Conservation (phyloP, 53 echinoderm and acorn worm genomes). For the Apostichopus leukothele region DNA sequence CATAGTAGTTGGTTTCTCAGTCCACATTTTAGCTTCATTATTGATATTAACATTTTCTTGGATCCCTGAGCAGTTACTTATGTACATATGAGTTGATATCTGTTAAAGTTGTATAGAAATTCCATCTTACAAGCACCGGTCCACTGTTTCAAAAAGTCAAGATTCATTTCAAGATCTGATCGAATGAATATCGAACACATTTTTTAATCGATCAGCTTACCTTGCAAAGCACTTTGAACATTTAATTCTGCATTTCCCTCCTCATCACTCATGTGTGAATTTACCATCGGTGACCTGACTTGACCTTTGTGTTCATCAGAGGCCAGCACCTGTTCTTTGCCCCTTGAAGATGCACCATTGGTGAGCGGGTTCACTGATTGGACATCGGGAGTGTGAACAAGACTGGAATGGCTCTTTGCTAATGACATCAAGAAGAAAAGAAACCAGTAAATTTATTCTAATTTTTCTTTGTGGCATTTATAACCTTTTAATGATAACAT, state of each 20-base stretch:
- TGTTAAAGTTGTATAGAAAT: no score
- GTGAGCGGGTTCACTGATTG: slow-evolving; percentile 22
- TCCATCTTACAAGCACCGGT: no score
- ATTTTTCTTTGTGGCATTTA: no score
- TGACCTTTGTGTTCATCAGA: background rate
- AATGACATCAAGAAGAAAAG: background rate
- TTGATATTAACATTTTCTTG: no score
- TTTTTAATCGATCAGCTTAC: background rate
- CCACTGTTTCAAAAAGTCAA: no score
- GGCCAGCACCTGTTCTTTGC: background rate
- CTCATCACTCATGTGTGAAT: background rate
- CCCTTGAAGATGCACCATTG: background rate
- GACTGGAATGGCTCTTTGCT: slow-evolving; percentile 5
- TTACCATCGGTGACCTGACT: background rate
- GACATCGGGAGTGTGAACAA: slow-evolving; percentile 24
- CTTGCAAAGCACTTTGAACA: background rate
- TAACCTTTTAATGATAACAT: no score
- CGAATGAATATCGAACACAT: no score
- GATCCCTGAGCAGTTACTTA: no score
- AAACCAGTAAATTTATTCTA: background rate
- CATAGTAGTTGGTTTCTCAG: no score
- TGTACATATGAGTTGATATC: no score
- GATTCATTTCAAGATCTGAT: no score
- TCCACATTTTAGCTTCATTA: no score
- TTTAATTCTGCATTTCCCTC: background rate